These are phyloP conservation scores for Phaedon cochleariae DNA, from an alignment of 2,888 invertebrate genomes.

Conservation along the genomic window DNA sequence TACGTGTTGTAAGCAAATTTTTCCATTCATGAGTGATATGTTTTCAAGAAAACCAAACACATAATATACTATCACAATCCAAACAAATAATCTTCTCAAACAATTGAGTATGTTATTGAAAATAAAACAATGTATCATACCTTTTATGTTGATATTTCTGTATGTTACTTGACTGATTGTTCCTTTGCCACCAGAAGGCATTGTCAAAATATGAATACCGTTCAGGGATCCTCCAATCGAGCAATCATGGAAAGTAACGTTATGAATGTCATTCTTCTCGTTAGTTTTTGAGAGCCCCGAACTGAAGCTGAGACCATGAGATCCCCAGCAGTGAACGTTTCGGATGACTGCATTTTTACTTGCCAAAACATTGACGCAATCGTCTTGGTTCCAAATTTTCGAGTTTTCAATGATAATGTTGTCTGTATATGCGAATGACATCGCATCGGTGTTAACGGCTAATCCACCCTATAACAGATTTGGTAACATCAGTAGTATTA, in stretches of 20 bases:
- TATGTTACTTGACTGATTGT: slow-evolving; percentile 15
- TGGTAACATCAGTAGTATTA: no score
- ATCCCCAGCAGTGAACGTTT: slow-evolving; percentile 22
- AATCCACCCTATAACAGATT: slow-evolving; percentile 24
- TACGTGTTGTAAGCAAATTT: no score
- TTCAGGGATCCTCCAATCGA: slow-evolving; percentile 17
- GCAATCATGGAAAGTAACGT: slow-evolving; percentile 21
- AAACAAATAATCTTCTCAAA: no score
- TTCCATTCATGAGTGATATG: no score
- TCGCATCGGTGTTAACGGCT: not conserved
- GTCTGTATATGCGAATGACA: not conserved
- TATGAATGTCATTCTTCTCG: slow-evolving; percentile 11
- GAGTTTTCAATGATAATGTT: slow-evolving; percentile 24
- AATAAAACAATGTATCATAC: no score
- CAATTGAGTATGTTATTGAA: no score
- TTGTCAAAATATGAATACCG: slow-evolving; percentile 27
- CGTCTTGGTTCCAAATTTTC: slow-evolving; percentile 27
- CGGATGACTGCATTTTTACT: slow-evolving; percentile 14
- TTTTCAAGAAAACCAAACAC: no score
- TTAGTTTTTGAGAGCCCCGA: slow-evolving; percentile 5
- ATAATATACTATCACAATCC: no score
- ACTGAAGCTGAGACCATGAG: slow-evolving; percentile 28
- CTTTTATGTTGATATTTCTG: slow-evolving; percentile 20
- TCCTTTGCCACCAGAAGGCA: slow-evolving; percentile 17
- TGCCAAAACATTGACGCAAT: slow-evolving; percentile 21